These are phyloP conservation scores for Malthinus seriepunctatus DNA, from an alignment of 2,888 invertebrate species.

Conservation along the genomic window DNA sequence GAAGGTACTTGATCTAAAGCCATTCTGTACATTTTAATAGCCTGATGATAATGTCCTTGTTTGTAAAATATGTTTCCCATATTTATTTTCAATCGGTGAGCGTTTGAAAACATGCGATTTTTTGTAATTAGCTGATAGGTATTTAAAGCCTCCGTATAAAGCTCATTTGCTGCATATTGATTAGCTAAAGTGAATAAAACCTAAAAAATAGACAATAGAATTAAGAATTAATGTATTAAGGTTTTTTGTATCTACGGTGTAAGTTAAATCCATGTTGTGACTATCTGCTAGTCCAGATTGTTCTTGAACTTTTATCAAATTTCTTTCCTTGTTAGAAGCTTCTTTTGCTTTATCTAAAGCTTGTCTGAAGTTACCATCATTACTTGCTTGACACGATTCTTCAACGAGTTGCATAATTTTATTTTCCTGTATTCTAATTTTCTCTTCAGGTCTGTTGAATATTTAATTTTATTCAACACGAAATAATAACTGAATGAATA, in stretches of 20 bases:
- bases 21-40: conserved; percentile 98
- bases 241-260: conserved; percentile 67
- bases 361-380: conserved; percentile 63
- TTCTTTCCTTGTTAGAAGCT: conserved; percentile 90
- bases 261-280: conserved; percentile 94
- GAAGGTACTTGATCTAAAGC: conserved; percentile 96
- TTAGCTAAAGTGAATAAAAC: conserved; percentile 95
- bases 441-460: conserved; percentile 87
- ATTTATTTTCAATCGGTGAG: conserved; percentile 92
- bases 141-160: conserved; percentile 94
- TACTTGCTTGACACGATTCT: conserved; percentile 79
- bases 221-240: conserved; percentile 42
- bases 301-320: conserved; percentile 87
- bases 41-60: conserved; percentile 91
- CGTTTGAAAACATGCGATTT: conserved; percentile 92
- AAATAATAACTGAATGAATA: conserved; percentile 16
- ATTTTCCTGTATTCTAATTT: conserved; percentile 84
- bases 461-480: conserved; percentile 9
- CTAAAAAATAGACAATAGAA: conserved; percentile 55
- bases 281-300: conserved; percentile 87
- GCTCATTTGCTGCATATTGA: conserved; percentile 91
- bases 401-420: conserved; percentile 90
- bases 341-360: conserved; percentile 94
- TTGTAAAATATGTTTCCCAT: conserved; percentile 98
- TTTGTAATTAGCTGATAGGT: conserved; percentile 94